Evolutionary conservation across 2,888 invertebrate genomes (phyloP).

Genomic region (Drosophila melanosoma): DNA sequence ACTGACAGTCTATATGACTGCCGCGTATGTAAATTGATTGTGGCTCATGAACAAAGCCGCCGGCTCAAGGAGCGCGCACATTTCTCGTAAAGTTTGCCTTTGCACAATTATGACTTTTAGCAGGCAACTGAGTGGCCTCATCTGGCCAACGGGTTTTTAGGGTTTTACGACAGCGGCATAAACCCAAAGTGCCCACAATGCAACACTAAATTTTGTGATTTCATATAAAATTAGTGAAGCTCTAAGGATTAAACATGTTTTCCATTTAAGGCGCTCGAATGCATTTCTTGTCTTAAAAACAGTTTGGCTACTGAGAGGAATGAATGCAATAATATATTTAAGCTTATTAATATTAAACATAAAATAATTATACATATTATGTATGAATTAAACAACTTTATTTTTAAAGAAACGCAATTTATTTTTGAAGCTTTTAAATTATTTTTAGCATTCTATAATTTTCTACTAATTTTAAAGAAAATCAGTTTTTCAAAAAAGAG

Average conservation of each 20-base stretch:
- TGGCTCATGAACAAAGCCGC: conserved; percentile 35
- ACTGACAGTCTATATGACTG: conserved; percentile 57
- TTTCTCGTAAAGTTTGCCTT: conserved; percentile 53
- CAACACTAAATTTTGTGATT: conserved; percentile 60
- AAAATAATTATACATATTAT: not conserved
- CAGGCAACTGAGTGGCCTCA: conserved; percentile 50
- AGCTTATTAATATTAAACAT: not conserved
- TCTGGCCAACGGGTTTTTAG: conserved; percentile 47
- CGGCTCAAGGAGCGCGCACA: not conserved
- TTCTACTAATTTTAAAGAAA: not conserved
- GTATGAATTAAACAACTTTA: not conserved
- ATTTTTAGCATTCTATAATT: not conserved
- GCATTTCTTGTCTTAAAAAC: not conserved
- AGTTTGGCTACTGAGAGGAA: not conserved
- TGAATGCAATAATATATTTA: not conserved
- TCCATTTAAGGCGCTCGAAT: not conserved
- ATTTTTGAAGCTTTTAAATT: not conserved
- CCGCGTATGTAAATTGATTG: conserved; percentile 65
- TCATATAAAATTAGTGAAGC: conserved; percentile 61
- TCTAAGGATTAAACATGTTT: conserved; percentile 1
- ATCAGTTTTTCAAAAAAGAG: not conserved
- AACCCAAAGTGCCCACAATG: conserved; percentile 61
- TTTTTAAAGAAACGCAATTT: not conserved
- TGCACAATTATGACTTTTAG: conserved; percentile 63
- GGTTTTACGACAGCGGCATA: conserved; percentile 55